Conservation (phyloP, 2,113 vertebrate species). For the Tautogolabrus adspersus region DNA sequence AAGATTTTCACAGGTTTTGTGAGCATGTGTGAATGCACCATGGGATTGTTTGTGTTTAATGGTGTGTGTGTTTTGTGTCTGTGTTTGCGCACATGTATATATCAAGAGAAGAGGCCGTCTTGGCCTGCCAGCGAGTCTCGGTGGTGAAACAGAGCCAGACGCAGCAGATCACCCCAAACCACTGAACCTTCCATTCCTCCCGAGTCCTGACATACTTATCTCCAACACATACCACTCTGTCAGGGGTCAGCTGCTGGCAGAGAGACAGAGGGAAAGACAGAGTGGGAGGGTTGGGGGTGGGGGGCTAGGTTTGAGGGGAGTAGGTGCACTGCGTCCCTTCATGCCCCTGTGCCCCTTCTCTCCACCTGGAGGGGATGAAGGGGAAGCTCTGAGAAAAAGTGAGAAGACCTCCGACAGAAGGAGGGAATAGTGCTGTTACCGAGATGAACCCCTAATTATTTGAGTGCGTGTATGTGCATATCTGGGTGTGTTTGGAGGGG, state of each 20-base stretch:
- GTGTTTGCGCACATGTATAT: neutral
- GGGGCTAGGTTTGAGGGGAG: neutral
- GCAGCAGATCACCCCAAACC: slow-evolving; percentile 53
- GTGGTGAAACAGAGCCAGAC: slow-evolving; percentile 44
- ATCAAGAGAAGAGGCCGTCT: slow-evolving; percentile 4
- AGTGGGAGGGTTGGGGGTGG: neutral
- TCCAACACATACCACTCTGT: slow-evolving; percentile 72
- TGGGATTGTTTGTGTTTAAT: neutral
- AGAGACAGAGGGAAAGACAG: slow-evolving; percentile 20
- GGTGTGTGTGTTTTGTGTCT: slow-evolving; percentile 3
- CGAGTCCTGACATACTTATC: slow-evolving; percentile 74
- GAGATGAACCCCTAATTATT: slow-evolving; percentile 48
- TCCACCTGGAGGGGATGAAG: slow-evolving; percentile 45
- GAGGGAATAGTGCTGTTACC: slow-evolving; percentile 38
- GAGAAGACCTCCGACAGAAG: slow-evolving; percentile 17
- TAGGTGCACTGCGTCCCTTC: neutral
- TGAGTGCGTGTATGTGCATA: neutral
- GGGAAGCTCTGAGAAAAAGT: slow-evolving; percentile 15
- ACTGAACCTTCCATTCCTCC: slow-evolving; percentile 65
- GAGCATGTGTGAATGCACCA: no score
- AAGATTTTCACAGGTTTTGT: no score
- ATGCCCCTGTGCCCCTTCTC: slow-evolving; percentile 1
- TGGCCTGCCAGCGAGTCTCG: neutral
- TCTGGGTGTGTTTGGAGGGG: slow-evolving; percentile 7
- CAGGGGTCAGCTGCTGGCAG: slow-evolving; percentile 71